A percentile compares a stretch with the other conserved stretches of the same genome.
Evolutionary conservation across 2,888 invertebrate species (phyloP).

Genomic region (Mechanitis mazaeus): DNA sequence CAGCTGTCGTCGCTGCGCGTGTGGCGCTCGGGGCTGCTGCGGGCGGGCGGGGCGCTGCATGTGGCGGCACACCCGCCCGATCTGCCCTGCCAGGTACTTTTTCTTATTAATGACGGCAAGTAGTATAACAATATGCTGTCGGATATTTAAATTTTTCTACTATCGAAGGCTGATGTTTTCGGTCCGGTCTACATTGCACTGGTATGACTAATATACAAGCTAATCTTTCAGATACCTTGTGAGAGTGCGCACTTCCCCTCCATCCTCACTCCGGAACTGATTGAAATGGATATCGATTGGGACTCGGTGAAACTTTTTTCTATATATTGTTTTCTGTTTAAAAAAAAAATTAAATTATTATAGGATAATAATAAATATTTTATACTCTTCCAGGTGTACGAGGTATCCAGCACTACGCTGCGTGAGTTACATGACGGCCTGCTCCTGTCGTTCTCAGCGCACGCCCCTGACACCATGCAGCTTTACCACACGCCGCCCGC

Average conservation of each 20-base stretch:
- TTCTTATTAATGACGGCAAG: too few relatives aligned
- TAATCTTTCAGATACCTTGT: slow-evolving; percentile 55
- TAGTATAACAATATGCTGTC: too few relatives aligned
- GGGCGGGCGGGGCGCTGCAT: slow-evolving; percentile 70
- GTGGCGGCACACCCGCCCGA: slow-evolving; percentile 69
- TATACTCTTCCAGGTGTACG: slow-evolving; percentile 58
- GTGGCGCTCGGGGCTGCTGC: slow-evolving; percentile 75
- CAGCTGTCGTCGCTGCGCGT: slow-evolving; percentile 73
- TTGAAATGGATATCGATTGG: slow-evolving; percentile 77
- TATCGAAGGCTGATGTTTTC: too few relatives aligned
- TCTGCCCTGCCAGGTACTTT: slow-evolving; percentile 47
- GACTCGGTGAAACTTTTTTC: slow-evolving; percentile 58
- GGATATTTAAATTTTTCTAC: too few relatives aligned
- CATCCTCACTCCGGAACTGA: slow-evolving; percentile 60
- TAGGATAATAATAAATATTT: not conserved
- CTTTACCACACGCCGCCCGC: slow-evolving; percentile 59
- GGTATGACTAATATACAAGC: too few relatives aligned
- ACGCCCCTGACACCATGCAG: slow-evolving; percentile 75
- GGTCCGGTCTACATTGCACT: too few relatives aligned
- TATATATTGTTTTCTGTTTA: not conserved
- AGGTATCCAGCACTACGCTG: slow-evolving; percentile 66
- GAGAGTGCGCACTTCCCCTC: slow-evolving; percentile 65
- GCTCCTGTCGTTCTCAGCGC: slow-evolving; percentile 78
- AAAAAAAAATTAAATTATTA: too few relatives aligned
- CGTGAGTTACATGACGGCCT: slow-evolving; percentile 78